Evolutionary conservation across 2,797 vertebrate genomes (phyloP).

Genomic region (Cynopterus sphinx): DNA sequence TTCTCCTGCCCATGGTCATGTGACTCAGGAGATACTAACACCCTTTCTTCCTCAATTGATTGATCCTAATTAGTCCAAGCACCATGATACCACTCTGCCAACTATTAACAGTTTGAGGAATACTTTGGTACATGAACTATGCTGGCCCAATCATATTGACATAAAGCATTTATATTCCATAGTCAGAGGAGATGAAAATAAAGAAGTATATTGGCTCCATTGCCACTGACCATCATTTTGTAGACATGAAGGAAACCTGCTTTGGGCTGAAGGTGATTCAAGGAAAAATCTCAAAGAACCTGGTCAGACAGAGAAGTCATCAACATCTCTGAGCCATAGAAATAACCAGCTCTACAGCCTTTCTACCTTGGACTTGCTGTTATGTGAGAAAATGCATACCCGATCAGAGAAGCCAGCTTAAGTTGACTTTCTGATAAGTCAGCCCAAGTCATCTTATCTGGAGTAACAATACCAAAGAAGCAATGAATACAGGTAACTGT

Average conservation of each 20-base stretch:
- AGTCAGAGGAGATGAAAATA: neutral
- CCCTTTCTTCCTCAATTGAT: neutral
- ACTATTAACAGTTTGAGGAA: neutral
- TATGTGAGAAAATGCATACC: neutral
- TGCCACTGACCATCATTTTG: neutral
- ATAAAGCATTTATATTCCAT: neutral
- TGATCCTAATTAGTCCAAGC: neutral
- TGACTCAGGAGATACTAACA: neutral
- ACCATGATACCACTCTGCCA: neutral
- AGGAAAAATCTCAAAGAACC: neutral
- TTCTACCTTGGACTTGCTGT: neutral
- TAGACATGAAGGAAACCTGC: neutral
- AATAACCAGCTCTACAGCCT: neutral
- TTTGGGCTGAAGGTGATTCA: neutral
- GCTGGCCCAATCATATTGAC: neutral
- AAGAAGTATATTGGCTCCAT: accelerated
- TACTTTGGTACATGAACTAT: neutral
- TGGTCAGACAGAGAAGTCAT: neutral
- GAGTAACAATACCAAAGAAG: neutral
- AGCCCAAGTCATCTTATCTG: neutral
- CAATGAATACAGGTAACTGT: neutral
- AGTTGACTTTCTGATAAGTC: neutral
- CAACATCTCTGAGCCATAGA: neutral
- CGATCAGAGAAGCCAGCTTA: neutral
- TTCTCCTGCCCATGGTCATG: neutral